These are phyloP conservation scores for Prunella strophiata DNA, from an alignment of 2,797 vertebrate species.

Conservation along the genomic window DNA sequence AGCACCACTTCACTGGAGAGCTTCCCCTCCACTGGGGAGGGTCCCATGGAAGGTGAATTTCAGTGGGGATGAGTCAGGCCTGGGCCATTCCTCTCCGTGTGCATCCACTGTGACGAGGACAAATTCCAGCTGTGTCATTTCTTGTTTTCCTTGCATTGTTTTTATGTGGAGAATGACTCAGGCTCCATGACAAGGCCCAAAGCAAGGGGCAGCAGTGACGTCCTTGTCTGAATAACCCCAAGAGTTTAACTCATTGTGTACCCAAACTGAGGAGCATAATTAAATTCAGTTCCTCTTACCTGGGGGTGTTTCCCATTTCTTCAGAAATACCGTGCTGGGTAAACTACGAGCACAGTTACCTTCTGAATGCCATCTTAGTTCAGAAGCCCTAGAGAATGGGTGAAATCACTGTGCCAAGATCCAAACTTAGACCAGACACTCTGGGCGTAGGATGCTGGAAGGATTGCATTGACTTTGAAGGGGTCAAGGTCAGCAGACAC, in stretches of 20 bases:
- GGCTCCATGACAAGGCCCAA: neutral
- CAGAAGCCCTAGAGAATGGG: neutral
- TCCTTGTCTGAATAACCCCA: neutral
- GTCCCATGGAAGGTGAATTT: neutral
- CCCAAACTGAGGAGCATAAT: neutral
- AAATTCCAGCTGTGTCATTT: constrained; percentile 63
- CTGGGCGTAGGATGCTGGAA: neutral
- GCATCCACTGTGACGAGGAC: neutral
- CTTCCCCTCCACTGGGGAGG: neutral
- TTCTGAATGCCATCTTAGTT: neutral
- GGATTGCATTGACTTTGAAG: neutral
- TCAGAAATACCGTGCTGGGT: neutral
- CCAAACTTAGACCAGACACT: neutral
- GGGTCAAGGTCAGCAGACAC: neutral
- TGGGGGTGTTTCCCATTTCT: neutral
- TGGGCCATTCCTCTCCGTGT: neutral
- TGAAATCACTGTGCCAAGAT: neutral
- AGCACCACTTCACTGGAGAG: neutral
- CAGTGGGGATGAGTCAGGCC: constrained; percentile 21
- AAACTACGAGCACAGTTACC: neutral
- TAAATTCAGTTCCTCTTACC: neutral
- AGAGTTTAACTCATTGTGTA: neutral
- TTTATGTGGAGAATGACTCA: neutral
- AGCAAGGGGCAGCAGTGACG: neutral
- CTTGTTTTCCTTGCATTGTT: constrained; percentile 18